Evolutionary conservation across 2,888 invertebrate genomes (phyloP), one percentile per base, ranked within the genome.

Genomic region (Fabriciana adippe): DNA sequence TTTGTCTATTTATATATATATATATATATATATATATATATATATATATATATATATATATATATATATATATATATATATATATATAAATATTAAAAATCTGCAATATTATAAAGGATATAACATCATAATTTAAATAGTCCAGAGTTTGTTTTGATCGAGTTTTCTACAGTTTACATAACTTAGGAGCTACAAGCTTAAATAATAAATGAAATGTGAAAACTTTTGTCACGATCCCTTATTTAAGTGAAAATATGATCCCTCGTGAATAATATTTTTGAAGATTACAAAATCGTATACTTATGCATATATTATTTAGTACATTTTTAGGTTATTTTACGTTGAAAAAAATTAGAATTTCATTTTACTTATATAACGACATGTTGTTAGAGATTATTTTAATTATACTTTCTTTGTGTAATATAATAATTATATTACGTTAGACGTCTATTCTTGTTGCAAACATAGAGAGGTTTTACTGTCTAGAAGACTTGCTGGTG

Each of bases 181-280:
- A 76, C 74, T 73, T 71, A 64, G 65, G 68, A 69, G 55, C 65
- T 68, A 72, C 71, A 67, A 66, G 72, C 63, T 53, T 75, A 72
- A 76, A 77, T 77, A 77, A 75, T 75, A 77, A 75, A 77, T 75
- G 74, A 76, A 77, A 76, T 75, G 73, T 66, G 71, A 72, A 76
- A 77, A 77, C 65, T 76, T 77, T 75, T 73, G 72, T 73, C 73
- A 64, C 71, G 72, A 71, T 53, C 63, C 70, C 66, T 63, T 62
- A 64, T 68, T 67, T 76, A 74, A 74, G 75, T 75, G 74, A 74
- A 77, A 75, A 76, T 75, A 71, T 71, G 68, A 68, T 66, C 71
- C 63, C 68, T 67, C 55, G 72, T 51, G 53, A 69, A 62, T 74
- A 73, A 75, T 76, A 74, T 74, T 76, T 76, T 74, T 64, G 72